phyloP scores from a whole-genome alignment of 2,888 invertebrate species.

The Cryptophagus acutangulus region DNA sequence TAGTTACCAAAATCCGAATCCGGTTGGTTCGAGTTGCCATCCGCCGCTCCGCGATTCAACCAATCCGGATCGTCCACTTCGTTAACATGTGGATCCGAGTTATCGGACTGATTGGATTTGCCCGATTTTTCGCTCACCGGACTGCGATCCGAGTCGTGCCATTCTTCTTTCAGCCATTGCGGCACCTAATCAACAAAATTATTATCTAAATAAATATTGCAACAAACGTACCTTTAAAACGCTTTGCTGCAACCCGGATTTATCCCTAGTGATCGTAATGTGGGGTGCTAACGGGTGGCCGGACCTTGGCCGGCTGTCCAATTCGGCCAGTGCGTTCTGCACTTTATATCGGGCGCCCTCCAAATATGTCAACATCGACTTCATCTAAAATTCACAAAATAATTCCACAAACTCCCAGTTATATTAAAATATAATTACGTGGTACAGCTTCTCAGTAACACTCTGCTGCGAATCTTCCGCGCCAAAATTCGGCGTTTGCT shows the following conservation, averaged over 20 bases:
- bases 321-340: slow-evolving; percentile 72
- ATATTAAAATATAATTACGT: slow-evolving; percentile 56
- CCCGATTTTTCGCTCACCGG: slow-evolving; percentile 41
- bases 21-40: slow-evolving; percentile 81
- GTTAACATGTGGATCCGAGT: slow-evolving; percentile 51
- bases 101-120: slow-evolving; percentile 46
- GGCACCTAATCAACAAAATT: slow-evolving; percentile 56
- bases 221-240: slow-evolving; percentile 62
- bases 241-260: slow-evolving; percentile 83
- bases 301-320: slow-evolving; percentile 72
- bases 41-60: slow-evolving; percentile 71
- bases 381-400: slow-evolving; percentile 62
- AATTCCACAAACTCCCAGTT: background rate
- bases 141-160: slow-evolving; percentile 47
- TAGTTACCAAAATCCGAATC: slow-evolving; percentile 75
- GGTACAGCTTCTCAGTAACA: slow-evolving; percentile 86
- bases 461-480: slow-evolving; percentile 87
- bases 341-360: slow-evolving; percentile 89
- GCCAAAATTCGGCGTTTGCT: slow-evolving; percentile 79
- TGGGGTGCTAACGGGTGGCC: slow-evolving; percentile 81
- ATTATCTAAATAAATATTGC: background rate
- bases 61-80: slow-evolving; percentile 58
- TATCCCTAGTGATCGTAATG: slow-evolving; percentile 83
- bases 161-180: slow-evolving; percentile 68
- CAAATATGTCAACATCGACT: slow-evolving; percentile 85